Evolutionary conservation across 2,113 vertebrate genomes (phyloP), one percentile per base, ranked within the genome.

Genomic region (Oncorhynchus keta): DNA sequence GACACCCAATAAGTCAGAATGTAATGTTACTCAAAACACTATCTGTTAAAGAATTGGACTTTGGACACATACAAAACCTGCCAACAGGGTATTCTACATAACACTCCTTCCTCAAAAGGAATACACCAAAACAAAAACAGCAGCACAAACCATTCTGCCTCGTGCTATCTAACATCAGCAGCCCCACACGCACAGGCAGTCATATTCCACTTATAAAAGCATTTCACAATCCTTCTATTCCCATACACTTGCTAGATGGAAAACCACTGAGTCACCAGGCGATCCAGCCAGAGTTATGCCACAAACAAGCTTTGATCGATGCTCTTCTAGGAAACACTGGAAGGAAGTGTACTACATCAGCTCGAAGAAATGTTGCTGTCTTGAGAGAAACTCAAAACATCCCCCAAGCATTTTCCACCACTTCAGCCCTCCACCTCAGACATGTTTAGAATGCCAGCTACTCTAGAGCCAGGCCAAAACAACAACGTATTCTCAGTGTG

Each of bases 41-140:
- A 20, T 14, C 14, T 4, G 55, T 57, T 57, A 57, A 14, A 57
- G 13, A 14, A 20, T 20, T 20, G 5, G 51, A 57, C 16, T 5
- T 57, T 73, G 39, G 55, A 57, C 4, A 61, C 45, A n/a, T 1
- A 4, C 11, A 51, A 32, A 8, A 39, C 39, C 39, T 45, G 39
- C 28, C 59, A 70, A 26, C 16, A 67, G 71, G 74, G 76, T 18
- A 32, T 32, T 65, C 39, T 68, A 83, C 30, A 22, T 69, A 84
- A 82, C 51, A 48, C 20, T 26, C 39, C 14, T 4, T 64, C 76
- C 74, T 51, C 69, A 75, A 20, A 20, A n/a, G 78, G 79, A 77
- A 73, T 75, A 70, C 73, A 78, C 76, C 72, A 72, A 83, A 85
- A 67, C 39, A 67, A 79, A 72, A 85, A 18, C 69, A 14, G 4